Base-by-base conservation (phyloP, 2,888 invertebrate genomes). In the Aromia moschata region DNA sequence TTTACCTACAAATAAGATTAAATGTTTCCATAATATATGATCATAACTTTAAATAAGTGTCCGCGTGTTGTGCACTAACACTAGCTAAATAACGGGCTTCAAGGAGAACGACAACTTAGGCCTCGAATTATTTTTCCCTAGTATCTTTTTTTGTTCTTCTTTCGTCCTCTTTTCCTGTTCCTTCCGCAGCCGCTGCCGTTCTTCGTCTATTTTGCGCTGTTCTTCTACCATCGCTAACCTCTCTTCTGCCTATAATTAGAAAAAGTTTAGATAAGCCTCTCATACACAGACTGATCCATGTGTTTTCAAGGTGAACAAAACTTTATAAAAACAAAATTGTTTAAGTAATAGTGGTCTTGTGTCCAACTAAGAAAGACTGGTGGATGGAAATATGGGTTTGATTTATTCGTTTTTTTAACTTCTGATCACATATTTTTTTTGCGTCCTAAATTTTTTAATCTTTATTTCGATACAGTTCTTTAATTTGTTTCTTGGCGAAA, bases 121-220 rank as follows among this genome's bases (percentile, higher is more conserved):
- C 80, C 97, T 87, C 60, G 96, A 96, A 84, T 96, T 97, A 81
- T 95, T 95, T 86, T 97, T 97, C 71, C 97, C 97, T 74, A 97
- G 86, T 74, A 98, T 97, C 82, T 95, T 93, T 84, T 95, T 96
- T 83, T 98, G 97, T 82, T 97, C 96, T 81, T 95, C 94, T 83
- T 94, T 95, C 60, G 92, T 86, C 74, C 94, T 88, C 76, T 92
- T 93, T 78, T 96, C 94, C 80, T 96, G 94, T 81, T 97, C 96
- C 81, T 94, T 94, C 77, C 93, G 91, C 83, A 97, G 85, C 78
- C 89, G 90, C 80, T 96, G 96, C 70, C 94, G 88, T 79, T 96
- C 94, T 83, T 98, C 97, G 73, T 97, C 94, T 88, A 97, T 94
- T 81, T 92, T 90, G 73, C 97, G 88, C 83, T 97, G 96, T 80